phyloP scores from a whole-genome alignment of 1,140 invertebrate species.

The Ceratina australensis region DNA sequence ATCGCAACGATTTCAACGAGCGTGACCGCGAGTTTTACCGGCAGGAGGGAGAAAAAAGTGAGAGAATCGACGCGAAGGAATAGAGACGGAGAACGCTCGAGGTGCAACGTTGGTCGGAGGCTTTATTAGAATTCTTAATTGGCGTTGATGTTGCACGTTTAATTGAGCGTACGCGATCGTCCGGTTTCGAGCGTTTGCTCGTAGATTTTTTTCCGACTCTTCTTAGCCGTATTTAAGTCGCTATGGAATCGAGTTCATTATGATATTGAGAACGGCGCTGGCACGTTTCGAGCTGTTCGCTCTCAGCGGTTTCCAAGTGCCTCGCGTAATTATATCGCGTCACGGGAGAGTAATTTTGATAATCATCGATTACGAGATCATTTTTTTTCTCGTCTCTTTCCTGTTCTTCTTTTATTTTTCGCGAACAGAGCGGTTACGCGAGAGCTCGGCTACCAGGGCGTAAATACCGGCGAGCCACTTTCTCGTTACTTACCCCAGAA shows the following conservation, averaged over 20 bases:
- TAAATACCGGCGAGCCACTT: constrained; percentile 12
- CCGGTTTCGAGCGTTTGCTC: not conserved
- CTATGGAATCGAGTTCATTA: not conserved
- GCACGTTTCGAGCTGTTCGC: too few species aligned
- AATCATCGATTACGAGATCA: constrained; percentile 16
- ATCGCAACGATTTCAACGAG: not conserved
- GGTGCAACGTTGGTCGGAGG: not conserved
- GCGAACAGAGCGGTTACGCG: not conserved
- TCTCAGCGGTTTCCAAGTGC: not conserved
- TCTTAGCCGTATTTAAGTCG: not conserved
- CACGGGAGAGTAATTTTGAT: not conserved
- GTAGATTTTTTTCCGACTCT: not conserved
- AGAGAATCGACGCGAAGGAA: not conserved
- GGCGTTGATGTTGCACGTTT: not conserved
- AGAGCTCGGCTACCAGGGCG: not conserved
- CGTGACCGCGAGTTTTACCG: not conserved
- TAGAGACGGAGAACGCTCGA: not conserved
- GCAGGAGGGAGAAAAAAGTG: not conserved
- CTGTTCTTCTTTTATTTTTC: not conserved
- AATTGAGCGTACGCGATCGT: too few species aligned
- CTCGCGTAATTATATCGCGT: not conserved
- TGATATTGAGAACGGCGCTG: not conserved
- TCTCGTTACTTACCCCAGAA: not conserved
- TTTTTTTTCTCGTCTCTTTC: not conserved
- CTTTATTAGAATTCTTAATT: not conserved